phyloP scores from a whole-genome alignment of 2,797 vertebrate species.

The Chromis chromis region DNA sequence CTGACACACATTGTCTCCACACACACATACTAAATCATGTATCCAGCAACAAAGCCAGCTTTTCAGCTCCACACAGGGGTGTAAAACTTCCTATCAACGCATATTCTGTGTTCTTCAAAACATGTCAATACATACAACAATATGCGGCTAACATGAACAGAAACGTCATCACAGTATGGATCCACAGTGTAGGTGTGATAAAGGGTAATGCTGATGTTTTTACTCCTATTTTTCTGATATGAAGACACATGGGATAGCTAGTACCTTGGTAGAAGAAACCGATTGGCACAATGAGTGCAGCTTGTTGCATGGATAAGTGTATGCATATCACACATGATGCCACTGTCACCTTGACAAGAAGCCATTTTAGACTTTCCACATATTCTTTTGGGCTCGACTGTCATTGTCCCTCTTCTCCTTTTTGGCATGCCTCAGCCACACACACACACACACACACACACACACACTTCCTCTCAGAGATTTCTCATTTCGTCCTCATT shows the following conservation, averaged over 20 bases:
- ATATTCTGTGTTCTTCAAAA: constrained; percentile 23
- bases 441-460: constrained; percentile 36
- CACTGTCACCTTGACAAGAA: constrained; percentile 28
- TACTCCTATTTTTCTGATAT: too few relatives aligned
- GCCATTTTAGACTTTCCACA: constrained; percentile 41
- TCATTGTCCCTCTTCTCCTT: constrained; percentile 49
- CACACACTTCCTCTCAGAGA: constrained; percentile 21
- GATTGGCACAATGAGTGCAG: constrained; percentile 36
- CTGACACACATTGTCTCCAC: constrained; percentile 62
- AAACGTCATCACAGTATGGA: constrained; percentile 11
- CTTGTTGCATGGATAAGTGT: neutral
- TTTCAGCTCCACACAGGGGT: constrained; percentile 4
- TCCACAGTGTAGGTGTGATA: neutral
- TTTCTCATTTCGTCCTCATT: constrained; percentile 59
- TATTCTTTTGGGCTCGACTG: constrained; percentile 44
- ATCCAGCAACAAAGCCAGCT: constrained; percentile 16
- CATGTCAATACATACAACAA: constrained; percentile 3
- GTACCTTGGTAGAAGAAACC: constrained; percentile 42
- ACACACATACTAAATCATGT: constrained; percentile 39
- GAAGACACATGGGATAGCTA: neutral
- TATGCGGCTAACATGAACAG: neutral
- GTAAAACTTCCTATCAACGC: constrained; percentile 29
- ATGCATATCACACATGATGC: constrained; percentile 5
- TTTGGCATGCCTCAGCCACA: constrained; percentile 34
- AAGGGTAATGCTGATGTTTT: constrained; percentile 12